A percentile compares a stretch with the other conserved stretches of the same genome.
phyloP scores from a whole-genome alignment of 2,797 vertebrate species.

The Fistularia tabacaria region DNA sequence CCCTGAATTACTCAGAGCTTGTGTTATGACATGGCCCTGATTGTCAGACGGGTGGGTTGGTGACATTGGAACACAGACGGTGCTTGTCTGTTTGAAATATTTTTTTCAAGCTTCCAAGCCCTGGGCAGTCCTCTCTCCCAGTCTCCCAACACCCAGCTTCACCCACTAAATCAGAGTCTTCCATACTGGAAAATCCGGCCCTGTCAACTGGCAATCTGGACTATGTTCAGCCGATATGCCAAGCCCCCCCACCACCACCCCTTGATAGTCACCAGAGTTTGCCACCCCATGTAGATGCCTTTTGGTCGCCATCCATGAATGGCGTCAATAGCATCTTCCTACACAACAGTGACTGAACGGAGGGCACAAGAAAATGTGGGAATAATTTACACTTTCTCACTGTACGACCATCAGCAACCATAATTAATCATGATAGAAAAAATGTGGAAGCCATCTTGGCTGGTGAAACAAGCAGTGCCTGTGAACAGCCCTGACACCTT shows the following conservation, averaged over 20 bases:
- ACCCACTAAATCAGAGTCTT: slow-evolving; percentile 73
- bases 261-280: slow-evolving; percentile 70
- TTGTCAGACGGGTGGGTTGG: slow-evolving; percentile 83
- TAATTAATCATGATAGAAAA: slow-evolving; percentile 82
- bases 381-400: slow-evolving; percentile 80
- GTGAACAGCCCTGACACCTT: slow-evolving; percentile 81
- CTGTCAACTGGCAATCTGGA: slow-evolving; percentile 76
- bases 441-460: slow-evolving; percentile 80
- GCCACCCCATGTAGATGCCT: slow-evolving; percentile 77
- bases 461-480: slow-evolving; percentile 81
- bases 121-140: slow-evolving; percentile 71
- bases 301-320: slow-evolving; percentile 77
- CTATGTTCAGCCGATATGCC: slow-evolving; percentile 68
- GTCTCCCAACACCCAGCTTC: slow-evolving; percentile 75
- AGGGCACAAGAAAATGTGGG: slow-evolving; percentile 78
- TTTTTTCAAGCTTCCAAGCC: slow-evolving; percentile 74
- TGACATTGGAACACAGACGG: slow-evolving; percentile 80
- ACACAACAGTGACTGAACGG: slow-evolving; percentile 79
- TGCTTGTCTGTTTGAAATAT: slow-evolving; percentile 80
- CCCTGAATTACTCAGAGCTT: slow-evolving; percentile 69
- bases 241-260: slow-evolving; percentile 56
- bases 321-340: slow-evolving; percentile 83
- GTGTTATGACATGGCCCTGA: slow-evolving; percentile 70
- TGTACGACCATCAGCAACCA: slow-evolving; percentile 80
- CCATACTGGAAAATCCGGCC: slow-evolving; percentile 76